Evolutionary conservation across 2,797 vertebrate genomes (phyloP).

Genomic region (Melanitta fusca): DNA sequence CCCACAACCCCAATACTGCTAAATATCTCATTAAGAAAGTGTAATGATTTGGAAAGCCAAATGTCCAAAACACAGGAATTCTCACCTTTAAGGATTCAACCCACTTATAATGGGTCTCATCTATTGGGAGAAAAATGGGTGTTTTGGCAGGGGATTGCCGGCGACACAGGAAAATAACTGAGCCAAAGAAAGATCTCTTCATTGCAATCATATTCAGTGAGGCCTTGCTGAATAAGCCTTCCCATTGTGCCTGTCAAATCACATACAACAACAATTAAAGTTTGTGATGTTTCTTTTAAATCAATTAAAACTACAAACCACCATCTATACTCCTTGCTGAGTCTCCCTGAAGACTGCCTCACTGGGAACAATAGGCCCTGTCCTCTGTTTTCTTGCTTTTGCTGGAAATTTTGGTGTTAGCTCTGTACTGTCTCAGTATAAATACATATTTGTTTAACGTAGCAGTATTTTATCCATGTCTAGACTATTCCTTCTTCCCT

Average conservation of each 20-base stretch:
- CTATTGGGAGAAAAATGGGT: slow-evolving; percentile 84
- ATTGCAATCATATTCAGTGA: slow-evolving; percentile 83
- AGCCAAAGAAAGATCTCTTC: slow-evolving; percentile 91
- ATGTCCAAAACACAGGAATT: background rate
- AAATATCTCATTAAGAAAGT: background rate
- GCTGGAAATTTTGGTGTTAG: background rate
- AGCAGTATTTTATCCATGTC: background rate
- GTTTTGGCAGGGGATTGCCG: slow-evolving; percentile 56
- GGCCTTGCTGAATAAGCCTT: slow-evolving; percentile 80
- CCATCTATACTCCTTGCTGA: background rate
- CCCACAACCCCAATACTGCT: background rate
- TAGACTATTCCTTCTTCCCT: background rate
- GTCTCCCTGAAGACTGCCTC: background rate
- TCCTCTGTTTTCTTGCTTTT: background rate
- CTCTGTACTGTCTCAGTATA: background rate
- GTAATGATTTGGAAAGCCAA: background rate
- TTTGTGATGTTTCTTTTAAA: background rate
- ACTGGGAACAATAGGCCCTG: background rate
- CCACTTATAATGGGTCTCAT: slow-evolving; percentile 87
- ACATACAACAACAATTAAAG: background rate
- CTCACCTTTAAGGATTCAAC: slow-evolving; percentile 92
- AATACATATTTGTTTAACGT: background rate
- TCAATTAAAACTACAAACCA: background rate
- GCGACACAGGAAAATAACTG: slow-evolving; percentile 90
- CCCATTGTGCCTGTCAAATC: slow-evolving; percentile 87